phyloP scores from a whole-genome alignment of 1,140 invertebrate genomes.

The Mylabris phalerata region DNA sequence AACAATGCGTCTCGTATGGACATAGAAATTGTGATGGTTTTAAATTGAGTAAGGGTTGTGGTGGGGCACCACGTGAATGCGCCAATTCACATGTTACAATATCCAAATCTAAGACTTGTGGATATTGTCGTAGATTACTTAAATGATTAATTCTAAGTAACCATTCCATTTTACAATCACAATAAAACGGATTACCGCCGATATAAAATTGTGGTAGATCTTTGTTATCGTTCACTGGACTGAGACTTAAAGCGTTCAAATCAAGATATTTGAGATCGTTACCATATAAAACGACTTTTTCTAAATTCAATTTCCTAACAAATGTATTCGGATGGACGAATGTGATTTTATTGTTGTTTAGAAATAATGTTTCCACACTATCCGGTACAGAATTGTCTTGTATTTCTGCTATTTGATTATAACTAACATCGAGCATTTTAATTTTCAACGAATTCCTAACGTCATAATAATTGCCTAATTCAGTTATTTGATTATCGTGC shows the following conservation, averaged over 20 bases:
- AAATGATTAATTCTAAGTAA: constrained; percentile 69
- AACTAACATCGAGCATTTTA: constrained; percentile 68
- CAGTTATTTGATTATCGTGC: constrained; percentile 58
- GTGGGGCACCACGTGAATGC: constrained; percentile 63
- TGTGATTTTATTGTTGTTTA: constrained; percentile 69
- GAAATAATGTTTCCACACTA: constrained; percentile 63
- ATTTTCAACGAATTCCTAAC: constrained; percentile 55
- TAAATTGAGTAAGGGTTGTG: constrained; percentile 68
- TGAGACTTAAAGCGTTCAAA: constrained; percentile 60
- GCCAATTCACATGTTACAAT: constrained; percentile 73
- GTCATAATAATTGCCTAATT: constrained; percentile 61
- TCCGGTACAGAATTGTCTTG: constrained; percentile 62
- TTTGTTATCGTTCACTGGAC: constrained; percentile 55
- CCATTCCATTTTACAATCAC: constrained; percentile 83
- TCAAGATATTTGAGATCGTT: constrained; percentile 70
- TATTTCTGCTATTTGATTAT: constrained; percentile 63
- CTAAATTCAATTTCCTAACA: constrained; percentile 58
- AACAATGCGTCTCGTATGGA: constrained; percentile 82
- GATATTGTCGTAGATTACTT: constrained; percentile 65
- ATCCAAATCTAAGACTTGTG: constrained; percentile 76
- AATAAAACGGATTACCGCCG: constrained; percentile 73
- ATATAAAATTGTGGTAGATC: constrained; percentile 71
- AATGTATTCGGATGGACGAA: constrained; percentile 67
- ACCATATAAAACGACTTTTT: constrained; percentile 66
- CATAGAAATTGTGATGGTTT: constrained; percentile 78